phyloP scores from a whole-genome alignment of 2,888 invertebrate species.

The Eudasyphora cyanicolor region DNA sequence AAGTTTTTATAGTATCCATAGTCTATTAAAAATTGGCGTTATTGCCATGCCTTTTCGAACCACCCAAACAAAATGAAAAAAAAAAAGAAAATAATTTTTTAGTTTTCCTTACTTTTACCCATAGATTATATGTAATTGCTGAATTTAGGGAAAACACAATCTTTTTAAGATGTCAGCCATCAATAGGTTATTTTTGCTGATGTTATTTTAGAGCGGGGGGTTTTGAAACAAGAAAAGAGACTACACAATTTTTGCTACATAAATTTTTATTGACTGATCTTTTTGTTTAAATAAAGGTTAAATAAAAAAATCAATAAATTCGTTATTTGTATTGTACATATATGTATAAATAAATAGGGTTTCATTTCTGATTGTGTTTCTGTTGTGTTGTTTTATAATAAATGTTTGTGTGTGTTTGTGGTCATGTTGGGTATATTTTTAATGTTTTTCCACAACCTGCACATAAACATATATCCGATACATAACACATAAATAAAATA shows the following conservation, averaged over 20 bases:
- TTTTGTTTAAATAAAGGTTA: constrained; percentile 33
- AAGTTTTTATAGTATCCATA: too few relatives aligned
- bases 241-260: constrained; percentile 31
- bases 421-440: background rate
- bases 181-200: too few relatives aligned
- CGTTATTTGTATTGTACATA: constrained; percentile 43
- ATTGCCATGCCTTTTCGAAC: too few relatives aligned
- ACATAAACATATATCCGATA: background rate
- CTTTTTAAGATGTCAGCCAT: too few relatives aligned
- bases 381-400: background rate
- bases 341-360: constrained; percentile 35
- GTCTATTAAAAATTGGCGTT: too few relatives aligned
- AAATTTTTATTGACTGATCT: constrained; percentile 47
- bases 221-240: background rate
- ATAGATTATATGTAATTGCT: too few relatives aligned
- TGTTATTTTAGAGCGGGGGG: background rate
- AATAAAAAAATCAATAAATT: constrained; percentile 54
- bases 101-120: too few relatives aligned
- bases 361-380: constrained; percentile 15
- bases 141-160: too few relatives aligned
- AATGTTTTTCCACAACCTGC: background rate
- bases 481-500: constrained; percentile 35
- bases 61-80: too few relatives aligned
- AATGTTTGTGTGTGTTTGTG: constrained; percentile 22
- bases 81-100: too few relatives aligned